These are phyloP conservation scores for Listrodromus nycthemerus DNA, from an alignment of 2,888 invertebrate species.

Conservation along the genomic window DNA sequence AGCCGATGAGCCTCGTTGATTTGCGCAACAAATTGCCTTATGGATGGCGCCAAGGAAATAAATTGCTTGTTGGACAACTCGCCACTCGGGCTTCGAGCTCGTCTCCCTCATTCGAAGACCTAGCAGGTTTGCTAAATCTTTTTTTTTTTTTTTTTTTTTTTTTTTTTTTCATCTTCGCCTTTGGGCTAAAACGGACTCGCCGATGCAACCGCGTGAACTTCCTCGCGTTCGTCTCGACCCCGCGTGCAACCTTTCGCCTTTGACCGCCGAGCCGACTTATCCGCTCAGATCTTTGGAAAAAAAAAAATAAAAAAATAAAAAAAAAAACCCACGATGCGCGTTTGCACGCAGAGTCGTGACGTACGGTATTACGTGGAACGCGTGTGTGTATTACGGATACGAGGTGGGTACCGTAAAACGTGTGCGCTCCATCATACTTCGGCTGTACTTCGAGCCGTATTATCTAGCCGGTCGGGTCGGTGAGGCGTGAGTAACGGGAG, in stretches of 20 bases:
- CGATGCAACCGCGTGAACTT: not conserved
- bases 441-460: not conserved
- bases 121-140: not conserved
- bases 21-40: not conserved
- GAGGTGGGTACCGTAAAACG: conserved; percentile 33
- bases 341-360: conserved; percentile 8
- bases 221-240: not conserved
- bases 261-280: conserved; percentile 17
- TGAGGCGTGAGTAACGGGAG: conserved; percentile 70
- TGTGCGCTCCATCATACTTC: conserved; percentile 10
- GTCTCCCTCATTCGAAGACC: conserved; percentile 4
- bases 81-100: not conserved
- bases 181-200: not conserved
- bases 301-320: conserved; percentile 3
- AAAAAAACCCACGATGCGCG: not conserved
- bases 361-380: conserved; percentile 1
- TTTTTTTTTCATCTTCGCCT: not conserved
- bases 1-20: not conserved
- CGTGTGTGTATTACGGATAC: conserved; percentile 6
- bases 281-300: not conserved
- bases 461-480: conserved; percentile 38
- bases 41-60: not conserved
- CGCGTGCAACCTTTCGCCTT: conserved; percentile 24
- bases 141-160: not conserved
- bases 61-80: not conserved